These are phyloP conservation scores for Anabacerthia variegaticeps DNA, from an alignment of 2,797 vertebrate genomes.

Conservation along the genomic window DNA sequence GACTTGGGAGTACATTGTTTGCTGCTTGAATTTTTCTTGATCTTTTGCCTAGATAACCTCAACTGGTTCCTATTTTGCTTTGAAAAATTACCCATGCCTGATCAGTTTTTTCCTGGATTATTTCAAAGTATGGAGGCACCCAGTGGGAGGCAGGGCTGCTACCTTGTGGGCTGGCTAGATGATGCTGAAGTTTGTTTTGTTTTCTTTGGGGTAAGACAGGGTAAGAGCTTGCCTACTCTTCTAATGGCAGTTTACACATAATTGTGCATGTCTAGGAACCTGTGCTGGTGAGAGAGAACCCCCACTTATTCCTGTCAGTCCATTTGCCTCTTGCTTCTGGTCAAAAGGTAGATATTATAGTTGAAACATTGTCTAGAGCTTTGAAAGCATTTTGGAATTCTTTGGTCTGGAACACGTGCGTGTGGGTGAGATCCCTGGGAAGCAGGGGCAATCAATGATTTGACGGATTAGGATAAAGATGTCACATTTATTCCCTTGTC, in stretches of 20 bases:
- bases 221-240: not conserved
- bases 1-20: conserved; percentile 57
- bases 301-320: not conserved
- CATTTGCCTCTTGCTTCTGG: not conserved
- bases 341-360: not conserved
- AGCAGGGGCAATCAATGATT: not conserved
- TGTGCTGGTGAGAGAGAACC: not conserved
- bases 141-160: not conserved
- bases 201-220: not conserved
- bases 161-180: not conserved
- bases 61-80: conserved; percentile 20
- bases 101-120: conserved; percentile 13
- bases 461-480: not conserved
- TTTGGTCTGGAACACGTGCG: not conserved
- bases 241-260: not conserved
- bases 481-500: not conserved
- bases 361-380: not conserved
- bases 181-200: not conserved
- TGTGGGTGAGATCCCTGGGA: not conserved
- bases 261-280: not conserved
- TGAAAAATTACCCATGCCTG: not conserved
- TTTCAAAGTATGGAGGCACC: not conserved
- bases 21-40: conserved; percentile 62
- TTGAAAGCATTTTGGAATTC: not conserved
- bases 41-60: conserved; percentile 65